Conservation (phyloP, 1,140 invertebrate species). For the Hypsibius dujardini region DNA sequence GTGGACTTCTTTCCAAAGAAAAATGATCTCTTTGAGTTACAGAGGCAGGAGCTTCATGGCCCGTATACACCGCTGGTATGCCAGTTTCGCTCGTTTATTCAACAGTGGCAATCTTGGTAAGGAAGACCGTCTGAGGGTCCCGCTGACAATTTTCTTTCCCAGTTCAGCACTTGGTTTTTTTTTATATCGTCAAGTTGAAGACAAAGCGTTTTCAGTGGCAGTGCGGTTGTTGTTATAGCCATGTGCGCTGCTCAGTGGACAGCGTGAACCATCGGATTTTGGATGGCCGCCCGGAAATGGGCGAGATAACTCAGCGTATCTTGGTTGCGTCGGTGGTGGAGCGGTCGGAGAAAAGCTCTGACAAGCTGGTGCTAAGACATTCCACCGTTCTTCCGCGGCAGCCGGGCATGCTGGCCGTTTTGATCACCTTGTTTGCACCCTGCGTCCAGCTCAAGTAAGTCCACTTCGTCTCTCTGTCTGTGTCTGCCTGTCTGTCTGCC, state of each 20-base stretch:
- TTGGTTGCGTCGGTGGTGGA: background rate
- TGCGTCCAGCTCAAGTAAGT: slow-evolving; percentile 4
- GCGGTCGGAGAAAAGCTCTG: background rate
- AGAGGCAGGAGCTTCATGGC: background rate
- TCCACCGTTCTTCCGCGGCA: background rate
- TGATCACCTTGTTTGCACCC: background rate
- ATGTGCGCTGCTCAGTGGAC: background rate
- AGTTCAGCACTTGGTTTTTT: no score
- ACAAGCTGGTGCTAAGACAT: background rate
- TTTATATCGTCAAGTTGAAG: no score
- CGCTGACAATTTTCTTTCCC: no score
- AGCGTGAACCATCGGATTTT: background rate
- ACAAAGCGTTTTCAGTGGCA: no score
- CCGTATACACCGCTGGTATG: background rate
- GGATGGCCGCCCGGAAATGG: background rate
- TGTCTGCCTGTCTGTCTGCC: background rate
- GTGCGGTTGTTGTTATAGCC: slow-evolving; percentile 7
- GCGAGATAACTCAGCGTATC: background rate
- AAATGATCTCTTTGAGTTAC: background rate
- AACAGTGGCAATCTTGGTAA: background rate
- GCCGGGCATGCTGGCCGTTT: background rate
- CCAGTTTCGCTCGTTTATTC: background rate
- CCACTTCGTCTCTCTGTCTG: background rate
- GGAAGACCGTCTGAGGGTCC: no score
- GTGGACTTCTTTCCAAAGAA: background rate